These are phyloP conservation scores for Delia radicum DNA, from an alignment of 1,140 invertebrate species.

Conservation along the genomic window DNA sequence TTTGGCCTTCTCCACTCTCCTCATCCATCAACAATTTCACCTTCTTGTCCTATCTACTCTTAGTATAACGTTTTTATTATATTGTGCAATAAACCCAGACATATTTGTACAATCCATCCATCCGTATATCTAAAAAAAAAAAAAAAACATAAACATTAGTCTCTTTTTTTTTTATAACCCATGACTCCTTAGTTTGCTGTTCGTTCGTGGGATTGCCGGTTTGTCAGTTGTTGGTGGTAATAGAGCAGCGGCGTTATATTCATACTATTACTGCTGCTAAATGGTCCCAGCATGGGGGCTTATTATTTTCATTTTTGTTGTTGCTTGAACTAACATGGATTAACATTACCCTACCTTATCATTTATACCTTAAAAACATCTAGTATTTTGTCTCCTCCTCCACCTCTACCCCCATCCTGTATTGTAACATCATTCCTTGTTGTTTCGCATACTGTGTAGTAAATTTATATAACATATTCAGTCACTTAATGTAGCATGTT, in stretches of 20 bases:
- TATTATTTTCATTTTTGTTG: neutral
- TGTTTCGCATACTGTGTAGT: neutral
- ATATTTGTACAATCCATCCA: neutral
- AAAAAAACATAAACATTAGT: neutral
- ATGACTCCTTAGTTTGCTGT: neutral
- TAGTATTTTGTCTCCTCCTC: neutral
- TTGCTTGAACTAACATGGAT: neutral
- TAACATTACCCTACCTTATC: neutral
- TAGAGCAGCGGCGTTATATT: neutral
- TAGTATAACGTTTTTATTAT: constrained; percentile 19
- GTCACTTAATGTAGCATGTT: neutral
- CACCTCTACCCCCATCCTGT: neutral
- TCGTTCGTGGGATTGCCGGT: neutral
- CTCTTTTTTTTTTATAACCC: neutral
- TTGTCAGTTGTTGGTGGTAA: neutral
- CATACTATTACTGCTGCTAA: constrained; percentile 13
- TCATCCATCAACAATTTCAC: neutral
- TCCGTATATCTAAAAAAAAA: neutral
- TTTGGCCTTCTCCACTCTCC: neutral
- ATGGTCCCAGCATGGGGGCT: constrained; percentile 13
- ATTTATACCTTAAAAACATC: neutral
- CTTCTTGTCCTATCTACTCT: neutral
- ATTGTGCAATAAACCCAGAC: constrained; percentile 2
- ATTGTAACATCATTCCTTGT: too few relatives aligned
- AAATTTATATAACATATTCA: neutral